These are phyloP conservation scores for Hemaris fuciformis DNA, from an alignment of 2,888 invertebrate genomes.

Conservation along the genomic window DNA sequence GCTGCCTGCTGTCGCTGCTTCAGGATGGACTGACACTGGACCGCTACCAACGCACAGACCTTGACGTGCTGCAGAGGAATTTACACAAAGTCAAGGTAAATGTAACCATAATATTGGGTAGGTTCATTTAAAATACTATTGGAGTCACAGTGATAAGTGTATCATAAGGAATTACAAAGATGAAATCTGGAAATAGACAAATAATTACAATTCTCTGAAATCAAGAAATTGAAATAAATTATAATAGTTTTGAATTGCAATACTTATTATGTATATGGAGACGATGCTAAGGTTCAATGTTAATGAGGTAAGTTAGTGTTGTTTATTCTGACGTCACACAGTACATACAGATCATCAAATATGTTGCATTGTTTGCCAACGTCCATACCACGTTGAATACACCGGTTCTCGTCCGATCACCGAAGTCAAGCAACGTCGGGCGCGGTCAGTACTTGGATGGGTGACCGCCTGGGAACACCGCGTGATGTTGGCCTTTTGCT, in stretches of 20 bases:
- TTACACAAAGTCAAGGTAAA: slow-evolving; percentile 60
- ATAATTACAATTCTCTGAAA: no score
- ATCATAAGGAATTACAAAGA: no score
- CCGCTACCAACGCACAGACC: slow-evolving; percentile 46
- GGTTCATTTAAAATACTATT: neutral
- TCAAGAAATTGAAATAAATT: no score
- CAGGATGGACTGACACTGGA: slow-evolving; percentile 54
- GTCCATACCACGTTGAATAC: slow-evolving; percentile 54
- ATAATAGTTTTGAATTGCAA: no score
- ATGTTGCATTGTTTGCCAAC: slow-evolving; percentile 20
- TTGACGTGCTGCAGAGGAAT: slow-evolving; percentile 48
- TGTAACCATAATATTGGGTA: neutral
- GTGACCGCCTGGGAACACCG: slow-evolving; percentile 70
- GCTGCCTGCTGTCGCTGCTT: slow-evolving; percentile 56
- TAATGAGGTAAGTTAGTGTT: no score
- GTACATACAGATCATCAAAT: neutral
- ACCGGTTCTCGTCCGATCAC: slow-evolving; percentile 73
- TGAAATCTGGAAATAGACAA: no score
- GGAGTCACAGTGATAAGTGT: no score
- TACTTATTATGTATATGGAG: no score
- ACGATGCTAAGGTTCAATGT: no score
- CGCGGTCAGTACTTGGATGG: slow-evolving; percentile 72
- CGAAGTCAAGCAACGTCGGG: slow-evolving; percentile 72
- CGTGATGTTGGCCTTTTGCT: slow-evolving; percentile 57
- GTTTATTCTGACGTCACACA: neutral